These are phyloP conservation scores for Ispidina lecontei DNA, from an alignment of 2,797 vertebrate genomes.

Conservation along the genomic window DNA sequence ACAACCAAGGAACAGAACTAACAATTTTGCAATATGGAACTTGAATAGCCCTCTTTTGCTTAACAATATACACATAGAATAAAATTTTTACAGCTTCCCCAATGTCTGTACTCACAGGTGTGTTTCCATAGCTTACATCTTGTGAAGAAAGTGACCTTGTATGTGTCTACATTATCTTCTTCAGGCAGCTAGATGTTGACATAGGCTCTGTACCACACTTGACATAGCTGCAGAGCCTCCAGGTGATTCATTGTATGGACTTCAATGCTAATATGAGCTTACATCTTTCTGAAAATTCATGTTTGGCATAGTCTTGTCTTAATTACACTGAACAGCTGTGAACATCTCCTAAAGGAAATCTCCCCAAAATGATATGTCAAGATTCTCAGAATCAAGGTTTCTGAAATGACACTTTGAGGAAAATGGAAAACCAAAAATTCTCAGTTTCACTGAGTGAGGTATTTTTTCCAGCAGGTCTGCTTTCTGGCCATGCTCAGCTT, in stretches of 20 bases:
- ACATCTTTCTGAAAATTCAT: neutral
- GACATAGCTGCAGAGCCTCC: neutral
- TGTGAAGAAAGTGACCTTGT: neutral
- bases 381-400: neutral
- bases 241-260: neutral
- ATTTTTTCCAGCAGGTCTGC: neutral
- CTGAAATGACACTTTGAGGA: neutral
- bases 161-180: neutral
- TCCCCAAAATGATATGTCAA: neutral
- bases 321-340: neutral
- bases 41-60: neutral
- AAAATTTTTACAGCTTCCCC: neutral
- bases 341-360: slow-evolving; percentile 19
- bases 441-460: neutral
- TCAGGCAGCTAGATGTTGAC: neutral
- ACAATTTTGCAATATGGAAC: neutral
- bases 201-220: neutral
- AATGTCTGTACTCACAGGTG: neutral
- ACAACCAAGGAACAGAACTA: neutral
- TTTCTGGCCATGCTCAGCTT: rapidly evolving
- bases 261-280: neutral
- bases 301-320: neutral
- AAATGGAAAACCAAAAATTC: neutral
- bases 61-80: neutral
- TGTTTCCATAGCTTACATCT: neutral